Evolutionary conservation across 2,797 vertebrate genomes (phyloP).

Genomic region (Alcedo atthis): DNA sequence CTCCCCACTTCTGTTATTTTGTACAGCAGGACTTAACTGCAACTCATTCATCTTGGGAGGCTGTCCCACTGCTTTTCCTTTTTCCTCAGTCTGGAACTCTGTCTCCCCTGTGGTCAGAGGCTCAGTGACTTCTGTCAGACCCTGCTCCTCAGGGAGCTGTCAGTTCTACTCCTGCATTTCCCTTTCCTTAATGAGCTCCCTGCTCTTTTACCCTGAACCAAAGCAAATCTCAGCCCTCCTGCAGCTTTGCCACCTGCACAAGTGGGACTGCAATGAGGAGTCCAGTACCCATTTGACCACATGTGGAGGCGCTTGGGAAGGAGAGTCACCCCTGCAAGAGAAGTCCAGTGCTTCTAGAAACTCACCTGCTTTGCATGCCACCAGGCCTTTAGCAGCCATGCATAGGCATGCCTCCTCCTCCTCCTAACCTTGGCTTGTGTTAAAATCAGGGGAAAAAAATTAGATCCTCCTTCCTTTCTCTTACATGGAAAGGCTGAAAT

Average conservation of each 20-base stretch:
- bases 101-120: rapidly evolving
- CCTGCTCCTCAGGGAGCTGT: neutral
- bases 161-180: neutral
- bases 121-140: neutral
- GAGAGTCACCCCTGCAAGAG: neutral
- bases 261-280: neutral
- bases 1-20: neutral
- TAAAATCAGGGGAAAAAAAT: neutral
- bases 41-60: neutral
- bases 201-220: neutral
- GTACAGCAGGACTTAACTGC: neutral
- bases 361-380: neutral
- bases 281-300: neutral
- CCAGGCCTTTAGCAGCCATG: neutral
- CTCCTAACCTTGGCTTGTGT: neutral
- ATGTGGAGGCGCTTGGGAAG: neutral
- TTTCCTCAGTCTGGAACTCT: neutral
- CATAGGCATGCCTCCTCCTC: neutral
- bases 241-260: too few species aligned
- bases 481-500: neutral
- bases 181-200: neutral
- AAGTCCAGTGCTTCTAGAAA: neutral
- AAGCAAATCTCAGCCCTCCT: too few species aligned
- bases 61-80: neutral
- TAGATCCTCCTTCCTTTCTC: neutral